phyloP scores from a whole-genome alignment of 2,888 invertebrate species.

The Pterobdella sp. region DNA sequence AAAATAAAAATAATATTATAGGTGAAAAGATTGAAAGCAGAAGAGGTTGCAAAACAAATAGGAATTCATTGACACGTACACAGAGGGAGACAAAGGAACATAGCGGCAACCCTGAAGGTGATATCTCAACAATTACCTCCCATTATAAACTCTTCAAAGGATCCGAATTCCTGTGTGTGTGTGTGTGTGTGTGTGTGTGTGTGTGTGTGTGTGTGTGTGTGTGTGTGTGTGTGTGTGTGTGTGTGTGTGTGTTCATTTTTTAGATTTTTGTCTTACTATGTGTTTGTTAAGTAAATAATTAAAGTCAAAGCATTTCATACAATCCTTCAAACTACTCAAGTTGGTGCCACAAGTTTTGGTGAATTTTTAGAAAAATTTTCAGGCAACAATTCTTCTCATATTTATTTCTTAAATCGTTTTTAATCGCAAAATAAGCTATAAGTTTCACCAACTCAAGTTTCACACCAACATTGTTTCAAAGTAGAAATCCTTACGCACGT shows the following conservation, averaged over 20 bases:
- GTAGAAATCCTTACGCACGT: no score
- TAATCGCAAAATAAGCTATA: no score
- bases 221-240: slow-evolving; percentile 20
- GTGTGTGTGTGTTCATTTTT: slow-evolving; percentile 12
- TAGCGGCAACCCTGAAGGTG: slow-evolving; percentile 11
- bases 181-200: slow-evolving; percentile 19
- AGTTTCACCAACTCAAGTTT: no score
- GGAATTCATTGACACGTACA: neutral
- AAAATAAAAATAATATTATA: no score
- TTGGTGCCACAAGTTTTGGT: neutral
- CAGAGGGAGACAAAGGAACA: neutral
- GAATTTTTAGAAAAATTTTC: no score
- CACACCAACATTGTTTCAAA: no score
- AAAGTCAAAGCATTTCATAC: neutral
- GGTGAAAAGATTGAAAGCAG: no score
- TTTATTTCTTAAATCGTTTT: no score
- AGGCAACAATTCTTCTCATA: no score
- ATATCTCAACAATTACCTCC: slow-evolving; percentile 14
- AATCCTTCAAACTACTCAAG: neutral
- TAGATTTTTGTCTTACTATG: neutral
- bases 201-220: slow-evolving; percentile 17
- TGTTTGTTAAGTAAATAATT: slow-evolving; percentile 1
- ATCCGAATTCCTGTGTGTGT: neutral
- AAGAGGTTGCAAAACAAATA: no score
- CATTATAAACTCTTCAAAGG: slow-evolving; percentile 13